Evolutionary conservation across 2,797 vertebrate genomes (phyloP).

Genomic region (Serranus cabrilla): DNA sequence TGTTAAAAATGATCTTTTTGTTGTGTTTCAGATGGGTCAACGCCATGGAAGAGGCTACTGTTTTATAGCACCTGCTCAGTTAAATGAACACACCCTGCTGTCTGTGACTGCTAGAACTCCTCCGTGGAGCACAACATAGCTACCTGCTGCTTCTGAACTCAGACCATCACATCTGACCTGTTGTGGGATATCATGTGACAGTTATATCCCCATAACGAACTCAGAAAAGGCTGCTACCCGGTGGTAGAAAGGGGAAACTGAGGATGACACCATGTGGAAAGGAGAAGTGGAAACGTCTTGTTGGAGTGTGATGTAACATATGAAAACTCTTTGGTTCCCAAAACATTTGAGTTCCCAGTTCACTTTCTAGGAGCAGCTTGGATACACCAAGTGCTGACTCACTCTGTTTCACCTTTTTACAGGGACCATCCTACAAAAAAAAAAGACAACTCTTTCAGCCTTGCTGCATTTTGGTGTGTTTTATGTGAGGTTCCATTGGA

Average conservation of each 20-base stretch:
- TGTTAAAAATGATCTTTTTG: background rate
- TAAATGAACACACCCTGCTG: conserved; percentile 22
- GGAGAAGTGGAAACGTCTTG: conserved; percentile 17
- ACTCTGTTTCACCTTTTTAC: conserved; percentile 14
- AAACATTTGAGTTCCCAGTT: conserved; percentile 14
- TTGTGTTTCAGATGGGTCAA: conserved; percentile 93
- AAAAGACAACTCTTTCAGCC: background rate
- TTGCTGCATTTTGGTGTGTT: conserved; percentile 20
- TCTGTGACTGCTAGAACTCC: conserved; percentile 47
- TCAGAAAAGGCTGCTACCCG: conserved; percentile 29
- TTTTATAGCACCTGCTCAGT: conserved; percentile 92
- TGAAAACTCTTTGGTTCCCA: background rate
- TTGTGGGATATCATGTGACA: conserved; percentile 21
- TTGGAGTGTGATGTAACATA: conserved; percentile 10
- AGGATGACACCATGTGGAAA: conserved; percentile 1
- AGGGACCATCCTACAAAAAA: background rate
- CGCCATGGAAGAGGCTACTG: conserved; percentile 95
- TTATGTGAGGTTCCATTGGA: conserved; percentile 39
- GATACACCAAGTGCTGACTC: conserved; percentile 10
- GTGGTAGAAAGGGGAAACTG: conserved; percentile 13
- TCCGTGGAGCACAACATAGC: conserved; percentile 65
- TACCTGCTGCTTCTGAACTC: conserved; percentile 66
- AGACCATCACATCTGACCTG: conserved; percentile 26
- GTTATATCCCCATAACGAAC: background rate
- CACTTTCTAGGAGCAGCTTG: conserved; percentile 38